These are phyloP conservation scores for Capreolus pygargus DNA, from an alignment of 2,113 vertebrate species.

Conservation along the genomic window DNA sequence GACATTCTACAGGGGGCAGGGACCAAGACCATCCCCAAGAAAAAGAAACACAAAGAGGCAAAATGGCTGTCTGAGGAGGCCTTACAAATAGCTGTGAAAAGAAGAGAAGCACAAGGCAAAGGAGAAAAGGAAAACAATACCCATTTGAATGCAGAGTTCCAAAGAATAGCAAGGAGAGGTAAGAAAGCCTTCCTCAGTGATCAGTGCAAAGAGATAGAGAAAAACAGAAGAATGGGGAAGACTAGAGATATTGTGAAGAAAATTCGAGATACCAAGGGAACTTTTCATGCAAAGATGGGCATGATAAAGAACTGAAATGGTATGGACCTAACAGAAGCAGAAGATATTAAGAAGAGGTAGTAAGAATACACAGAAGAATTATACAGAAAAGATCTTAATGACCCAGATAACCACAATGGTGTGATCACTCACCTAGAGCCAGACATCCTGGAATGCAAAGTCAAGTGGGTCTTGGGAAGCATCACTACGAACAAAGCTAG, in stretches of 20 bases:
- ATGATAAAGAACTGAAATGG: neutral
- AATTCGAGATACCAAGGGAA: neutral
- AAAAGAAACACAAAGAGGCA: neutral
- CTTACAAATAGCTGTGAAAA: neutral
- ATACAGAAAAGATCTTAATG: neutral
- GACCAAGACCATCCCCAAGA: neutral
- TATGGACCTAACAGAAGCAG: neutral
- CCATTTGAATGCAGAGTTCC: neutral
- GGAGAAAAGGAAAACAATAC: neutral
- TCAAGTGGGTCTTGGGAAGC: neutral
- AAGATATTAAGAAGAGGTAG: neutral
- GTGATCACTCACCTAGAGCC: neutral
- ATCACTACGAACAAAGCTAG: neutral
- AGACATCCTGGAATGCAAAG: neutral
- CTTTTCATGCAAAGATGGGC: neutral
- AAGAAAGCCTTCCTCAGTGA: neutral
- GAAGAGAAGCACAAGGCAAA: neutral
- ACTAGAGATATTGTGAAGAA: neutral
- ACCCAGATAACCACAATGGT: neutral
- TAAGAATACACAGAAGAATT: neutral
- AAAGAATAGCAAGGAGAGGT: neutral
- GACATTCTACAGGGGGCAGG: neutral
- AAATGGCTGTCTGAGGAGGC: neutral
- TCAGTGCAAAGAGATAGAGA: neutral
- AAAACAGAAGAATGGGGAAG: neutral